A percentile compares a stretch with the other conserved stretches of the same genome.
Evolutionary conservation across 2,797 vertebrate genomes (phyloP).

Genomic region (Myotis vivesi): DNA sequence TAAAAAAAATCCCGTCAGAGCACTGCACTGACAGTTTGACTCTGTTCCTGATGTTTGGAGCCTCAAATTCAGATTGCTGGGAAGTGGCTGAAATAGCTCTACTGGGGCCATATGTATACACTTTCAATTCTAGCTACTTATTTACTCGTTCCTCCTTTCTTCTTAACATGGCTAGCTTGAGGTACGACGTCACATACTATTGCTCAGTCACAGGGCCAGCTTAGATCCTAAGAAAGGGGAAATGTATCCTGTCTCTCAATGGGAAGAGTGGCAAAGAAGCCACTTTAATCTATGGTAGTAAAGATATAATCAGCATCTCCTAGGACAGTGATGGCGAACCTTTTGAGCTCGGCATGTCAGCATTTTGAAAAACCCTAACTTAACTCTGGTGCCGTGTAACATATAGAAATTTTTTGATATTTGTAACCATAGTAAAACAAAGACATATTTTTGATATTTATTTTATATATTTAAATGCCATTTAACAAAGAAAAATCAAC

Average conservation of each 20-base stretch:
- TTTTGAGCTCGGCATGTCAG: no score
- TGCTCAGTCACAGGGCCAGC: not conserved
- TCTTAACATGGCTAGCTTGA: not conserved
- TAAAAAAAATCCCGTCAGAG: not conserved
- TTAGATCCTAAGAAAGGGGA: not conserved
- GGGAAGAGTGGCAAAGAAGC: not conserved
- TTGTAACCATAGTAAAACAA: no score
- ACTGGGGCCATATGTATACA: not conserved
- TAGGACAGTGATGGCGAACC: no score
- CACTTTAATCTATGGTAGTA: not conserved
- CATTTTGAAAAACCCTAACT: no score
- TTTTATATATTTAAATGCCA: no score
- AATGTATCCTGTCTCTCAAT: not conserved
- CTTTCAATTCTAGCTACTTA: not conserved
- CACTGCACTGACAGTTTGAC: not conserved
- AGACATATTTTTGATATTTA: no score
- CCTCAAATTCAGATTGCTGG: not conserved
- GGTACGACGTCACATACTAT: not conserved
- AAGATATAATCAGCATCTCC: not conserved
- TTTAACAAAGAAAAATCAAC: no score
- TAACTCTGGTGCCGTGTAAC: no score
- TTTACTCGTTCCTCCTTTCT: not conserved
- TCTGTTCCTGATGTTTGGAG: not conserved
- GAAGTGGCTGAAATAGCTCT: not conserved
- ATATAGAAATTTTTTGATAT: no score